These are phyloP conservation scores for Anastatus disparis DNA, from an alignment of 1,140 invertebrate genomes.

Conservation along the genomic window DNA sequence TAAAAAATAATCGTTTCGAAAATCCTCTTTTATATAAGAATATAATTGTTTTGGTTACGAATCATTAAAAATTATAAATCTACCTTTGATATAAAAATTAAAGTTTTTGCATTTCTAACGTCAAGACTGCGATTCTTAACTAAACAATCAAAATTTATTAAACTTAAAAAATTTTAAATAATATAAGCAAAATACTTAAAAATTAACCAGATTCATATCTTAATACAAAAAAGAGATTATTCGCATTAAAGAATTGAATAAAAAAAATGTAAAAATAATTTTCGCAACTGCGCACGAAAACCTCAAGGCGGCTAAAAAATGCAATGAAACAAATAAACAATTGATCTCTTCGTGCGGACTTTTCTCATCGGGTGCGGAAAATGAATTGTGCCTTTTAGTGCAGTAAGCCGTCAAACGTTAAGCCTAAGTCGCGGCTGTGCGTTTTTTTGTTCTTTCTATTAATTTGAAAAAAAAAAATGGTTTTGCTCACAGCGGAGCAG, in stretches of 20 bases:
- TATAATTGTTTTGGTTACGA: too few relatives aligned
- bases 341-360: slow-evolving; percentile 43
- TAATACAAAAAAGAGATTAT: slow-evolving; percentile 21
- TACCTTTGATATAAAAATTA: too few relatives aligned
- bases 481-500: slow-evolving; percentile 11
- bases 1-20: too few relatives aligned
- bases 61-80: too few relatives aligned
- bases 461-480: neutral
- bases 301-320: slow-evolving; percentile 31
- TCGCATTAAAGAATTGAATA: slow-evolving; percentile 40
- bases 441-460: slow-evolving; percentile 24
- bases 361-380: slow-evolving; percentile 65
- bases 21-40: too few relatives aligned
- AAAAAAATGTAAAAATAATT: slow-evolving; percentile 39
- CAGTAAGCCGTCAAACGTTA: slow-evolving; percentile 63
- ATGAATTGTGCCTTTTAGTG: slow-evolving; percentile 66
- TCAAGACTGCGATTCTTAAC: too few relatives aligned
- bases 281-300: slow-evolving; percentile 44
- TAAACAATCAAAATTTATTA: neutral
- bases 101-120: too few relatives aligned
- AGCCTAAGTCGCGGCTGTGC: slow-evolving; percentile 49
- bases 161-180: neutral
- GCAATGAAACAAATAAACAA: slow-evolving; percentile 34
- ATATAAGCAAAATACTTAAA: neutral
- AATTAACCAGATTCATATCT: slow-evolving; percentile 10